Evolutionary conservation across 2,888 invertebrate genomes (phyloP).

Genomic region (Julus scanicus): DNA sequence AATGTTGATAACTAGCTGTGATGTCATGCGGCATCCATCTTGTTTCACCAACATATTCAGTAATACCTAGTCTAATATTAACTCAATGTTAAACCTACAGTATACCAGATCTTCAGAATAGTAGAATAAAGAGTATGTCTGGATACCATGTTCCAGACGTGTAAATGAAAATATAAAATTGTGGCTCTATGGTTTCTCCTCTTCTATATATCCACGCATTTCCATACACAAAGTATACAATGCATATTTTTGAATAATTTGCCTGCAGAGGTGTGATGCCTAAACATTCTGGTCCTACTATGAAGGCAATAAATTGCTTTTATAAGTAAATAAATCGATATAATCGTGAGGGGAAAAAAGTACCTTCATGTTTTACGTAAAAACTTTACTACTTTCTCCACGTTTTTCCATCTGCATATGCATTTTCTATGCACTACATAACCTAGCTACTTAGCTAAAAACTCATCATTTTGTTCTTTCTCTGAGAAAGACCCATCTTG

Average conservation of each 20-base stretch:
- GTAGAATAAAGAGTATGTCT: too few species aligned
- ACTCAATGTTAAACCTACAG: too few species aligned
- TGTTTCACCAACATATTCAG: neutral
- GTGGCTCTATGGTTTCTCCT: neutral
- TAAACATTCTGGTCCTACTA: neutral
- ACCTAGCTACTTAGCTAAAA: neutral
- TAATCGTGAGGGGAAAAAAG: neutral
- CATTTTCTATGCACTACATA: neutral
- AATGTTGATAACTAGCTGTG: neutral
- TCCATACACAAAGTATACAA: too few species aligned
- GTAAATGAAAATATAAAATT: too few species aligned
- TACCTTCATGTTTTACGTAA: neutral
- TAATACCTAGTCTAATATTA: too few species aligned
- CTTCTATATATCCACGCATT: neutral
- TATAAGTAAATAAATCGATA: conserved; percentile 19
- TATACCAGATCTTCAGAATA: too few species aligned
- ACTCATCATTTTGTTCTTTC: neutral
- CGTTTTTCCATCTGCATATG: neutral
- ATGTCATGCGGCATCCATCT: neutral
- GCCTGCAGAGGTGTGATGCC: neutral
- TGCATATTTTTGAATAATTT: neutral
- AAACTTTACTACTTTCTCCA: neutral
- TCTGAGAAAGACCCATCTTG: neutral
- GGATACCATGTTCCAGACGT: too few species aligned
- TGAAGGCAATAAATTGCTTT: neutral